Base-by-base conservation (phyloP, 2,797 vertebrate species). In the Tenualosa thibaudeaui region DNA sequence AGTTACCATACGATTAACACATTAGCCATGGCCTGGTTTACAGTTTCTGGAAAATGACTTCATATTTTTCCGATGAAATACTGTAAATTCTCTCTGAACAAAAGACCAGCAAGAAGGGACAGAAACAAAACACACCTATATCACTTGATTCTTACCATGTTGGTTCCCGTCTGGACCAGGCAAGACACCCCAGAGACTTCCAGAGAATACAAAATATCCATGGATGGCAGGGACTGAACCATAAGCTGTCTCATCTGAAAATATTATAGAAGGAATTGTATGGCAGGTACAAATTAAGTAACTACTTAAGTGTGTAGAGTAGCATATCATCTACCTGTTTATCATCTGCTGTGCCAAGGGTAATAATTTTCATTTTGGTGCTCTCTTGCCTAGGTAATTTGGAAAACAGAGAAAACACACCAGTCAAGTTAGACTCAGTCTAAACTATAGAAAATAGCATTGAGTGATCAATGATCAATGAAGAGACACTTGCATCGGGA, bases 131-230 rank as follows among this genome's bases (percentile, higher is more conserved):
- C 31, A 31, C 31, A 31, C 31, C 0, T 31, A 31, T 31, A 31
- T 31, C 31, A 1, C 31, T 31, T 31, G 31, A 31, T 31, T 31
- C 31, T 31, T 95, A 97, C 97, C 87, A 95, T 97, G 90, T 92
- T 96, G 88, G 97, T 94, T 88, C 95, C 96, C 83, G 95, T 96
- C 89, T 96, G 97, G 86, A 97, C 95, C 31, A 99, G 94, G 81
- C 96, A 96, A 85, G 97, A 97, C 88, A 97, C 86, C 0, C 88
- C 82, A 84, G 96, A 97, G 15, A 99, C 94, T 89, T 99, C 95
- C 85, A 99, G 92, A 56, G 96, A 97, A 89, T 97, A 99, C 5
- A 98, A 95, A 26, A 92, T 92, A 5, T 94, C 93, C 97, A 99
- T 97, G 0, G 94, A 88, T 4, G 98, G 97, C 86, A 99, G 89